phyloP scores from a whole-genome alignment of 2,888 invertebrate genomes.

The Acanthosepion esculentum region DNA sequence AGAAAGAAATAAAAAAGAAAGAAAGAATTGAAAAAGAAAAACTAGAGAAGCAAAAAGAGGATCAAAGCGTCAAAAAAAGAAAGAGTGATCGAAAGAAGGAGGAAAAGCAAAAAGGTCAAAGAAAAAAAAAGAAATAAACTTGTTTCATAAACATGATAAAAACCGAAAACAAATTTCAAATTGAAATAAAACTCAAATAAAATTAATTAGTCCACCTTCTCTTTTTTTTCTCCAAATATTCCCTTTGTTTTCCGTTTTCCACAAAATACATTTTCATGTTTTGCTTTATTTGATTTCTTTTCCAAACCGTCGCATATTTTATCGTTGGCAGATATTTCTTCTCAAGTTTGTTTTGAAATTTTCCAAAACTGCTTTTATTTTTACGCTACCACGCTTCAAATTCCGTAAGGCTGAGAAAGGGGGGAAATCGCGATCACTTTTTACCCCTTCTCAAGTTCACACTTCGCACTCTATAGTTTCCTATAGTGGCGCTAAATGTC shows the following conservation, averaged over 20 bases:
- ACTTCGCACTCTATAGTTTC: no score
- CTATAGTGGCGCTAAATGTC: no score
- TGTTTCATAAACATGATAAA: neutral
- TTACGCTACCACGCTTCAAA: neutral
- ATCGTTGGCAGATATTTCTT: neutral
- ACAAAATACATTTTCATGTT: neutral
- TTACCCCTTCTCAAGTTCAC: neutral
- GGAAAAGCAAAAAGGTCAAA: neutral
- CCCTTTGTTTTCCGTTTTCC: neutral
- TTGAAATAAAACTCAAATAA: no score
- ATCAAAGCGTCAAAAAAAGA: neutral
- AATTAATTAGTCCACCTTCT: no score
- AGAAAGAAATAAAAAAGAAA: neutral
- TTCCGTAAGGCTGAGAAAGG: neutral
- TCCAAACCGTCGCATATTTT: neutral
- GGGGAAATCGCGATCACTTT: neutral
- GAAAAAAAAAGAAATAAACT: neutral
- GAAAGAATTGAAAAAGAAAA: neutral
- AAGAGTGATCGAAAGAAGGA: neutral
- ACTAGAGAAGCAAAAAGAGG: neutral
- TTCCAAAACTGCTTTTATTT: neutral
- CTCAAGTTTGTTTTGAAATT: neutral
- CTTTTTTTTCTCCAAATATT: neutral
- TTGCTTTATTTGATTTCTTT: neutral
- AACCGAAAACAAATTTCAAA: neutral